Evolutionary conservation across 1,140 invertebrate genomes (phyloP), one percentile per base, ranked within the genome.

Genomic region (Dryas iulia): DNA sequence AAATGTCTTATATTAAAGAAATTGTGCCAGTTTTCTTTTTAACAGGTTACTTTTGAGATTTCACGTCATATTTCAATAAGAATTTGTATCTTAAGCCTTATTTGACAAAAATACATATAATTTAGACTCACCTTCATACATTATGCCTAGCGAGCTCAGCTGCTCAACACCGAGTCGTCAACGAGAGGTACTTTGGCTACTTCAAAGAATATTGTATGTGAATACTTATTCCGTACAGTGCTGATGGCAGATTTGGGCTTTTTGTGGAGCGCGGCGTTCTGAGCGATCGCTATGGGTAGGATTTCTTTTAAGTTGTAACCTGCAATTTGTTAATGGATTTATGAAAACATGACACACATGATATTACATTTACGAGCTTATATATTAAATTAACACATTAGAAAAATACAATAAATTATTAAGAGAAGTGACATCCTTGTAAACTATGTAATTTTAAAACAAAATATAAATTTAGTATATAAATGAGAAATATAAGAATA

Each of bases 151-250:
- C 10, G 35, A 57, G 39, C 73, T 89, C 87, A 87, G 71, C 89
- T 87, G 71, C 54, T 76, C 4, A 91, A 74, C 1, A 69, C 76
- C 0, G 76, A 57, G 78, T 91, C 93, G 11, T 84, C 90, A 3
- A 95, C 87, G 39, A 96, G 88, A 26, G 95, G 94, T 69, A 95
- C 93, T 86, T 95, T 95, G 65, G 96, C 95, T 64, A 96, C 96
- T 93, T 96, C 95, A 78, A 96, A 97, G 91, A 98, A 98, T 81
- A 98, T 96, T 81, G 96, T 96, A 88, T 99, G 98, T 28, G 97
- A 98, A 87, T 99, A 99, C 93, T 99, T 99, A 82, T 96, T 97
- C 57, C 95, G 93, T 70, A 99, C 96, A 47, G 98, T 98, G 83
- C 95, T 95, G 54, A 98, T 92, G 65, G 95, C 94, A 54, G 95